phyloP scores from a whole-genome alignment of 2,888 invertebrate species.

The Dryobotodes eremita region DNA sequence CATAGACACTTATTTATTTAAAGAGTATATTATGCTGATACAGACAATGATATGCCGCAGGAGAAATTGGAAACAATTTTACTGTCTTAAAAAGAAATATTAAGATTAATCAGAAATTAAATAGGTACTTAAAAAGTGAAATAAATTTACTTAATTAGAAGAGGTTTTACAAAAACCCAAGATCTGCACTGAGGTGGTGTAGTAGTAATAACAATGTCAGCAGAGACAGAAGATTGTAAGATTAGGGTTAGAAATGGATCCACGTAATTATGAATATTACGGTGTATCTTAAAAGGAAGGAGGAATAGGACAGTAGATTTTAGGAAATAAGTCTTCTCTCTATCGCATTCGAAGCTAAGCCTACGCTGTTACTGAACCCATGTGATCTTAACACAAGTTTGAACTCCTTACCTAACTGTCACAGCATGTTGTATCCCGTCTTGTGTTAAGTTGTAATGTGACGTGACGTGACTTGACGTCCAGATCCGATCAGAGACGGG shows the following conservation, averaged over 20 bases:
- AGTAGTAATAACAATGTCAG: background rate
- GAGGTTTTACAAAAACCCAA: slow-evolving; percentile 7
- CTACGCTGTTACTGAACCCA: too few relatives aligned
- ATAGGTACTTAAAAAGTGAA: background rate
- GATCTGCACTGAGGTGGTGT: background rate
- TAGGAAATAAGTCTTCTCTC: background rate
- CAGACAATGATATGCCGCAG: slow-evolving; percentile 45
- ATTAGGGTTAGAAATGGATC: background rate
- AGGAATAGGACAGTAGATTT: background rate
- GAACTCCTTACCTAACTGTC: background rate
- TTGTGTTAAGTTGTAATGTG: background rate
- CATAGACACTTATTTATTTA: slow-evolving; percentile 25
- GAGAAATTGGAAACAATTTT: background rate
- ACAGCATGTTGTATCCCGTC: slow-evolving; percentile 14
- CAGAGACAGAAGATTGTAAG: background rate
- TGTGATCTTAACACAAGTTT: background rate
- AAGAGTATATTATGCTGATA: background rate
- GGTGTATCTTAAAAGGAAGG: background rate
- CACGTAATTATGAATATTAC: background rate
- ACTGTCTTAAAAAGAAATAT: background rate
- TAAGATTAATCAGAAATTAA: background rate
- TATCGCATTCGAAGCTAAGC: background rate
- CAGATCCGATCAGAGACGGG: background rate
- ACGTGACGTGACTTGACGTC: background rate
- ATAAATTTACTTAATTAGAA: slow-evolving; percentile 2